Percentiles rank a stretch among this genome's conserved stretches.
phyloP scores from a whole-genome alignment of 2,797 vertebrate genomes.

The Hoplostethus mediterraneus region DNA sequence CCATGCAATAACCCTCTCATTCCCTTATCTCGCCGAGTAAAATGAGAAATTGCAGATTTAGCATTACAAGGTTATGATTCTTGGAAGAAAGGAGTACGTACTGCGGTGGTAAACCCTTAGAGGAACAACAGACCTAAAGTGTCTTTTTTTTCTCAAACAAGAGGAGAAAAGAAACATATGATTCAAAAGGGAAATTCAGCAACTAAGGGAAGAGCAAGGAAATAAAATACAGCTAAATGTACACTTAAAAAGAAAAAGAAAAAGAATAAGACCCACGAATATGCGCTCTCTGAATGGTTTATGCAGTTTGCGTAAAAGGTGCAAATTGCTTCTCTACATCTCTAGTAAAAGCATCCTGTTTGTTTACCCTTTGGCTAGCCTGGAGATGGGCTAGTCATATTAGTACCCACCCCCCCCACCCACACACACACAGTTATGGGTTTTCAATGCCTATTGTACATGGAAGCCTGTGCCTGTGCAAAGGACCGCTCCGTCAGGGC shows the following conservation, averaged over 20 bases:
- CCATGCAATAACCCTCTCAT: conserved; percentile 63
- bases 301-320: conserved; percentile 65
- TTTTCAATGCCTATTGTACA: conserved; percentile 15
- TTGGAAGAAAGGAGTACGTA: conserved; percentile 32
- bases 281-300: conserved; percentile 59
- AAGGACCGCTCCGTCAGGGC: neutral
- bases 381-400: conserved; percentile 20
- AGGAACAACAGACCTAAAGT: conserved; percentile 46
- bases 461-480: conserved; percentile 22
- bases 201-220: conserved; percentile 62
- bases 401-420: conserved; percentile 7
- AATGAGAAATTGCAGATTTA: conserved; percentile 16
- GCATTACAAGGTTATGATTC: conserved; percentile 21
- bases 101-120: conserved; percentile 51
- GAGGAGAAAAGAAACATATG: conserved; percentile 26
- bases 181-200: conserved; percentile 44
- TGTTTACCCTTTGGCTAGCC: conserved; percentile 48
- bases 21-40: conserved; percentile 20
- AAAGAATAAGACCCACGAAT: conserved; percentile 53
- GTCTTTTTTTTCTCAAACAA: conserved; percentile 36
- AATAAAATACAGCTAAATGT: conserved; percentile 62
- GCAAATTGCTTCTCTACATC: conserved; percentile 67
- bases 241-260: conserved; percentile 25
- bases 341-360: conserved; percentile 67
- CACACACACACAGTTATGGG: too few species aligned